Base-by-base conservation (phyloP, 2,113 vertebrate genomes). In the Empidonax traillii region DNA sequence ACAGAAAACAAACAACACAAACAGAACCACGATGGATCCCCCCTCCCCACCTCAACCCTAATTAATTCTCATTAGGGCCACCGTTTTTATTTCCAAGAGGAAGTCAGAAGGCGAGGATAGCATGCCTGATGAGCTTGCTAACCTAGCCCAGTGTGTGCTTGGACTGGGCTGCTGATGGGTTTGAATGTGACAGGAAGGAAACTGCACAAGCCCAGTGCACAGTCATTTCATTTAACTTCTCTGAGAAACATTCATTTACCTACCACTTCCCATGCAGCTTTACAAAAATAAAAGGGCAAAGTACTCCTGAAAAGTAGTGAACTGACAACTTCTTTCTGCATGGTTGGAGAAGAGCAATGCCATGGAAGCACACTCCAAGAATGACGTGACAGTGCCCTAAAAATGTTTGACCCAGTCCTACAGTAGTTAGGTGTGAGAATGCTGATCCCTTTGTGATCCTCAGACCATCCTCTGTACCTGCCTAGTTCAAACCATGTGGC, bases 151-250 rank as follows among this genome's bases (percentile, higher is more conserved):
- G 86, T 96, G 93, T 94, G 86, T 86, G 86, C 90, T 94, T 93
- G 90, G 92, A 92, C 66, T 78, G 83, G 80, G 86, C 66, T 96
- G 80, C 77, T 87, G 90, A 65, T 89, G 86, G 1, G 20, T 89
- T 87, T 97, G 90, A 96, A 95, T 96, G 94, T 96, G 93, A 72
- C 96, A 97, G 95, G 96, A 97, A 96, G 96, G 96, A 96, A 96
- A 93, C 90, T n/a, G 92, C 88, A 89, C 62, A 89, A 95, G n/a
- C n/a, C 86, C 76, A 53, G 6, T 31, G 90, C 90, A 96, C 92
- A 96, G 92, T 95, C 0, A 2, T 89, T 93, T 81, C 94, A 95
- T 97, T 95, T 96, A 94, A 92, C 73, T 90, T 90, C 67, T 96
- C 85, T 93, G 79, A 95, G 85, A 74, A 68, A 66, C 85, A 95